These are phyloP conservation scores for Catotricha subobsoleta DNA, from an alignment of 2,888 invertebrate species.

Conservation along the genomic window DNA sequence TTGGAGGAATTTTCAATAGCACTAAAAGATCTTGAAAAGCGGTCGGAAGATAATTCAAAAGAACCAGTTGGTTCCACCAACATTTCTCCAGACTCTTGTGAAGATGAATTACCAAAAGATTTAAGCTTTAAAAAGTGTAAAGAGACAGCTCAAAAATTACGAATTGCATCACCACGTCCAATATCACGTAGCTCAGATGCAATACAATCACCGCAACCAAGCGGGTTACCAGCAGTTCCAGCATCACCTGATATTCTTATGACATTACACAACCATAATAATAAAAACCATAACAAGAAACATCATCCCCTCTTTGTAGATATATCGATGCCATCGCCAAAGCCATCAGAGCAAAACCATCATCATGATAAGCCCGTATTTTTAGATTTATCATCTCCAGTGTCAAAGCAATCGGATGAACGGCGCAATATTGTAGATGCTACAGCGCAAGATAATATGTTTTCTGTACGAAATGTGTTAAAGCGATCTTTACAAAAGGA, in stretches of 20 bases:
- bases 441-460: background rate
- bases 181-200: conserved; percentile 52
- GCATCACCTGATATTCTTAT: conserved; percentile 46
- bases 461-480: background rate
- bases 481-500: conserved; percentile 33
- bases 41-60: conserved; percentile 5
- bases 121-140: conserved; percentile 36
- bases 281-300: conserved; percentile 14
- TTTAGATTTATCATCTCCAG: conserved; percentile 11
- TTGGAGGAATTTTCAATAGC: conserved; percentile 35
- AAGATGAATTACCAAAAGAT: conserved; percentile 41
- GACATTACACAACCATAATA: conserved; percentile 18
- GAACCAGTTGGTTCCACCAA: conserved; percentile 11
- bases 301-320: conserved; percentile 31
- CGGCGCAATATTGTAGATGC: background rate
- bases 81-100: conserved; percentile 17
- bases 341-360: conserved; percentile 27
- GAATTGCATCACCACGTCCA: conserved; percentile 31
- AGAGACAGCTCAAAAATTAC: conserved; percentile 28
- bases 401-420: conserved; percentile 27
- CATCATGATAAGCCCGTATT: conserved; percentile 1
- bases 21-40: conserved; percentile 34
- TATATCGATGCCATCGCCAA: conserved; percentile 40
- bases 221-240: conserved; percentile 50
- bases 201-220: conserved; percentile 54